Conservation (phyloP, 2,113 vertebrate species). For the Megaptera novaeangliae region DNA sequence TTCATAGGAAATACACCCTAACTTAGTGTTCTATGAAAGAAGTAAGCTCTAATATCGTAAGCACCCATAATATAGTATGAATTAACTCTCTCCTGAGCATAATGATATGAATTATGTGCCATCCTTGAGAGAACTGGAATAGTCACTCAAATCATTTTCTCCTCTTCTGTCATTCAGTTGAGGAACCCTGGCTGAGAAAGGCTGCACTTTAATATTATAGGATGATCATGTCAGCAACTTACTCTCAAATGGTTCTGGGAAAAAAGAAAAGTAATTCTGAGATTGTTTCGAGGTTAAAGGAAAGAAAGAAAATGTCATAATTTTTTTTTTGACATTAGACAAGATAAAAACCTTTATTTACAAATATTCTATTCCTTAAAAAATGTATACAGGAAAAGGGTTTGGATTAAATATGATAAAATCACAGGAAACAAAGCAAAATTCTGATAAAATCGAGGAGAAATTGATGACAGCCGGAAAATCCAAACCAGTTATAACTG, state of each 20-base stretch:
- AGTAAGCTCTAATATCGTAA: not conserved
- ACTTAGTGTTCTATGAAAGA: not conserved
- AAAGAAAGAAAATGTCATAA: not conserved
- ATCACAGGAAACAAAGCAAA: slow-evolving; percentile 39
- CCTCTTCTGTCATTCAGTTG: not conserved
- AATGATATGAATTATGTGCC: not conserved
- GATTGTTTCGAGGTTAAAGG: not conserved
- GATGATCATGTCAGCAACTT: not conserved
- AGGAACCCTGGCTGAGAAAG: not conserved
- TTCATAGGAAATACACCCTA: not conserved
- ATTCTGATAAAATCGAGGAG: slow-evolving; percentile 39
- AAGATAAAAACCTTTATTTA: slow-evolving; percentile 70
- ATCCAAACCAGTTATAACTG: not conserved
- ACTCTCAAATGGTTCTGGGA: not conserved
- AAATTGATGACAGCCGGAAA: not conserved
- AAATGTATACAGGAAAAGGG: slow-evolving; percentile 20
- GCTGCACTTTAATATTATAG: not conserved
- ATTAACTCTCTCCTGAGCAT: not conserved
- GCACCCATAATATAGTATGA: not conserved
- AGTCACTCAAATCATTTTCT: not conserved
- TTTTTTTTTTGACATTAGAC: slow-evolving; percentile 4
- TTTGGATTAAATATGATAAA: slow-evolving; percentile 46
- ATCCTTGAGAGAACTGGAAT: not conserved
- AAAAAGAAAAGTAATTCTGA: not conserved
- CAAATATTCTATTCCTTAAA: slow-evolving; percentile 13